Conservation (phyloP, 2,113 vertebrate species). For the Baryphthengus martii region DNA sequence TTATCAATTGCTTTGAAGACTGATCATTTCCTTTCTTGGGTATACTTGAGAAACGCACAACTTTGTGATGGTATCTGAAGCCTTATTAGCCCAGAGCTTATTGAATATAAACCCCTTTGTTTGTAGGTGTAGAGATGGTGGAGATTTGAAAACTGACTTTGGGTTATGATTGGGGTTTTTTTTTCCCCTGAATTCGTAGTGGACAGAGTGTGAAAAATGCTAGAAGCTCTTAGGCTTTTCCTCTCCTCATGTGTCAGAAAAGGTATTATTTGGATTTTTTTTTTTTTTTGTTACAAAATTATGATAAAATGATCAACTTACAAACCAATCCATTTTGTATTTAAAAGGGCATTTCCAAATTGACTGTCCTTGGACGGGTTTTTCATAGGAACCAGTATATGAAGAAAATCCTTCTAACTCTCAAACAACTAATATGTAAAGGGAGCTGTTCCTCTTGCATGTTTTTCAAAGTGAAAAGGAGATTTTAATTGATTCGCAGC, state of each 20-base stretch:
- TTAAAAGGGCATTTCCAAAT: neutral
- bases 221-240: neutral
- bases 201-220: neutral
- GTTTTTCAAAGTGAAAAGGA: neutral
- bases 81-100: neutral
- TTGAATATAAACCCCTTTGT: neutral
- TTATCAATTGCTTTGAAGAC: constrained; percentile 46
- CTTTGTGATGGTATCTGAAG: constrained; percentile 9
- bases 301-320: neutral
- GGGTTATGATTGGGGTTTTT: neutral
- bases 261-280: neutral
- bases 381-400: neutral
- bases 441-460: neutral
- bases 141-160: neutral
- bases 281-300: neutral
- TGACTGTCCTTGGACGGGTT: neutral
- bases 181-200: neutral
- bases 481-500: neutral
- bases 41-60: neutral
- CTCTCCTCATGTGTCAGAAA: neutral
- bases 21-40: constrained; percentile 22
- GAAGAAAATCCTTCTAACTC: neutral
- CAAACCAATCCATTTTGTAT: neutral
- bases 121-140: neutral
- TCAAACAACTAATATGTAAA: neutral